Percentiles rank a stretch among this genome's conserved stretches.
Evolutionary conservation across 2,797 vertebrate genomes (phyloP).

Genomic region (Microctenopoma lineatum): DNA sequence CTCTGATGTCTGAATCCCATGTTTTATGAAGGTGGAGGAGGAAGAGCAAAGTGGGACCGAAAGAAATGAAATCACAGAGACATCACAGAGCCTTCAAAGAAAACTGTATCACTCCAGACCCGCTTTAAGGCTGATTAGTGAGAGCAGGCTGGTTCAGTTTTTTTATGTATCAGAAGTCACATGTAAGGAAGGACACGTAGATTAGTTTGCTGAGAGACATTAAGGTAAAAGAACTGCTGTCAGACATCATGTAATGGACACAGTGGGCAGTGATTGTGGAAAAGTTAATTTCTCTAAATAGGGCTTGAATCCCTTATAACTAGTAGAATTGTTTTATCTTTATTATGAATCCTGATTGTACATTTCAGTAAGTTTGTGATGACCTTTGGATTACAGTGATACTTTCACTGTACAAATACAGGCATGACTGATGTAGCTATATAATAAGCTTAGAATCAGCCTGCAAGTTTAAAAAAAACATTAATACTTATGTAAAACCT

Average conservation of each 20-base stretch:
- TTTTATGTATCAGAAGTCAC: background rate
- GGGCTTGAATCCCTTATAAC: conserved; percentile 46
- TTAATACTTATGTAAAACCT: conserved; percentile 26
- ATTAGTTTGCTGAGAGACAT: conserved; percentile 7
- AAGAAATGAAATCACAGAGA: conserved; percentile 31
- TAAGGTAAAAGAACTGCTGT: conserved; percentile 1
- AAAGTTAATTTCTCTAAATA: conserved; percentile 42
- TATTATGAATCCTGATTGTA: conserved; percentile 34
- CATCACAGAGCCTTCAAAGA: conserved; percentile 41
- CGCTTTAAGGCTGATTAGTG: conserved; percentile 22
- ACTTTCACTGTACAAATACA: background rate
- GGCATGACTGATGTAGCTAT: background rate
- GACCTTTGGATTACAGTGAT: conserved; percentile 30
- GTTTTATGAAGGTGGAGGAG: conserved; percentile 56
- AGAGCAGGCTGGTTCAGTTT: background rate
- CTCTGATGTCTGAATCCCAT: conserved; percentile 50
- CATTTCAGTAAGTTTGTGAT: conserved; percentile 42
- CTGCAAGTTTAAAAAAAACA: conserved; percentile 6
- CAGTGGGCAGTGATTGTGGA: conserved; percentile 30
- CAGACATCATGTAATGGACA: background rate
- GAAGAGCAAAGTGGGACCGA: conserved; percentile 58
- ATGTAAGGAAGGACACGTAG: conserved; percentile 1
- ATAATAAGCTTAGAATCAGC: background rate
- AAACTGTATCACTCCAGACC: conserved; percentile 41
- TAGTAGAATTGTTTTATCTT: conserved; percentile 41